Evolutionary conservation across 2,113 vertebrate species (phyloP), one percentile per base, ranked within the genome.

Genomic region (Chamaetylas fuelleborni): DNA sequence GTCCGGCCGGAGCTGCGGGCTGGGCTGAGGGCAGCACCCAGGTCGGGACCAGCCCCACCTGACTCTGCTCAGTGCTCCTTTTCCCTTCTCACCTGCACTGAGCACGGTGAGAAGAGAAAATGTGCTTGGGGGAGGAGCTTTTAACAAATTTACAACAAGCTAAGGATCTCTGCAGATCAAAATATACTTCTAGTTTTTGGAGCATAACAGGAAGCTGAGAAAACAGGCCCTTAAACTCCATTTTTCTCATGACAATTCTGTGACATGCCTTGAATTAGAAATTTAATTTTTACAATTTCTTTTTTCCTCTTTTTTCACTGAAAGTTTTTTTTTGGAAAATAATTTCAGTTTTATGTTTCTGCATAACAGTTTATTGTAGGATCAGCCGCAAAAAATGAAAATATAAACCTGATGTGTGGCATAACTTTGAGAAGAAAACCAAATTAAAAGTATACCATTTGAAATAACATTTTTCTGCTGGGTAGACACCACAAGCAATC

Each of bases 31-130:
- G 58, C 57, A 48, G 28, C 14, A 6, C 24, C 34, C 12, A 4
- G 0, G 0, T 6, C 12, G 6, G 8, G n/a, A 50, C 17, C 2
- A 2, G 26, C 71, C 65, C 1, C 9, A 2, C 19, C 19, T 54
- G 6, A 2, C 20, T 29, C 22, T 61, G 54, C 67, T 42, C 38
- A 54, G 3, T 20, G 25, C 7, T 66, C 29, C 72, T 83, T 73
- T 50, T 47, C 17, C 36, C 19, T 76, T 77, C 36, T 58, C 10
- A 58, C 73, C 57, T 60, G 38, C 20, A 12, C 26, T 56, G 42
- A 50, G 60, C 42, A 42, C 2, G 5, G 33, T 18, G 19, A 42
- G 43, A 85, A 16, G 8, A 80, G 25, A 50, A 31, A 74, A 70
- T 38, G 5, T 3, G 4, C 8, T 13, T 0, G 1, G 26, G 14